These are phyloP conservation scores for Pachydiplax longipennis DNA, from an alignment of 2,888 invertebrate species.

Conservation along the genomic window DNA sequence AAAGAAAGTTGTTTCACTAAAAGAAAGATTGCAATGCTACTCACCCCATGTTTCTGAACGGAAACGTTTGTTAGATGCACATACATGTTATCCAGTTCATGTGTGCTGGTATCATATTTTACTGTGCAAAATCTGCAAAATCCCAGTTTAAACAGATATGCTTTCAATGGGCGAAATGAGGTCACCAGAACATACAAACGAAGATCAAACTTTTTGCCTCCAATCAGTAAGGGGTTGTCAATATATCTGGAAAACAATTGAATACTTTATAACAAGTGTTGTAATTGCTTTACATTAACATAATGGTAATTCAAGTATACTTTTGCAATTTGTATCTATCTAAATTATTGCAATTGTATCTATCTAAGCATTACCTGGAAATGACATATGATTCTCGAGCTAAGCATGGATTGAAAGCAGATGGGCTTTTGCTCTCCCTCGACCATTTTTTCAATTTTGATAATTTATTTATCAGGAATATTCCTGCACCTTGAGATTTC, in stretches of 20 bases:
- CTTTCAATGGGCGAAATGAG: conserved; percentile 91
- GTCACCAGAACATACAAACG: conserved; percentile 91
- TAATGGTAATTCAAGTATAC: not conserved
- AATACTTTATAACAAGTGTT: not conserved
- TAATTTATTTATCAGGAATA: conserved; percentile 93
- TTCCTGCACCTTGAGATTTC: conserved; percentile 93
- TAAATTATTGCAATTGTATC: not conserved
- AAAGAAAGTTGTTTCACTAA: not conserved
- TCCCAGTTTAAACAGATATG: conserved; percentile 89
- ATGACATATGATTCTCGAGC: conserved; percentile 94
- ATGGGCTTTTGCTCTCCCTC: conserved; percentile 80
- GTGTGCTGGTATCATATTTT: conserved; percentile 89
- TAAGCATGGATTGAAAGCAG: conserved; percentile 78
- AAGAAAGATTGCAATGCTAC: conserved; percentile 53
- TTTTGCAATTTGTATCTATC: not conserved
- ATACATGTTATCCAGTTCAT: conserved; percentile 90
- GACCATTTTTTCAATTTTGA: conserved; percentile 93
- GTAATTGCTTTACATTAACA: not conserved
- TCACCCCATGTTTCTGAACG: conserved; percentile 94
- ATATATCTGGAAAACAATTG: conserved; percentile 70
- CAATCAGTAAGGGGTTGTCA: conserved; percentile 92
- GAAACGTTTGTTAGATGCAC: conserved; percentile 96
- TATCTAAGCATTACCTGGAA: conserved; percentile 69
- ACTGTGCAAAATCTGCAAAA: conserved; percentile 97
- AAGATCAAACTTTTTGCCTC: conserved; percentile 95